phyloP scores from a whole-genome alignment of 2,888 invertebrate species.

The Pandemis heparana region DNA sequence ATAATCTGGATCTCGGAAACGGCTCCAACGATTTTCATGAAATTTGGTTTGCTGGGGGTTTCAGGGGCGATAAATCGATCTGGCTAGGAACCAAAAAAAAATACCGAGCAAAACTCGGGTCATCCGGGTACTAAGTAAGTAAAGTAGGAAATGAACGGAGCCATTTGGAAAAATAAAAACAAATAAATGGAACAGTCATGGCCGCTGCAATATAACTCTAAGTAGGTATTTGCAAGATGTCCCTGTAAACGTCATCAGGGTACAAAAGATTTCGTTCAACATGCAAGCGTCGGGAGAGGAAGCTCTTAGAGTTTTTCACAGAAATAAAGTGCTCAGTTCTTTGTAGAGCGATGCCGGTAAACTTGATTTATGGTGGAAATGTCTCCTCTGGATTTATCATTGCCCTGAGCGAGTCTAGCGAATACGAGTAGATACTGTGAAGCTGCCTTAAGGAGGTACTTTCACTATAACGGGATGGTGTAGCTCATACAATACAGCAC shows the following conservation, averaged over 20 bases:
- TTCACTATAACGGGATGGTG: too few species aligned
- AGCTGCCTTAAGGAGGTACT: too few species aligned
- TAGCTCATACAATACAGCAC: too few species aligned
- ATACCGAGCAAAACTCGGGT: too few species aligned
- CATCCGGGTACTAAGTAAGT: too few species aligned
- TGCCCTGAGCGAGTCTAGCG: slow-evolving; percentile 45
- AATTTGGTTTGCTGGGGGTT: too few species aligned
- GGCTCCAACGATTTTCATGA: too few species aligned
- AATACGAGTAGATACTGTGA: slow-evolving; percentile 25
- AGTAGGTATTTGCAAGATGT: slow-evolving; percentile 15
- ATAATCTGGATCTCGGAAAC: too few species aligned
- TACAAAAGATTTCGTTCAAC: slow-evolving; percentile 65
- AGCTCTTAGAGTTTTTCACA: slow-evolving; percentile 72
- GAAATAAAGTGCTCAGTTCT: slow-evolving; percentile 62
- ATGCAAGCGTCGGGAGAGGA: slow-evolving; percentile 58
- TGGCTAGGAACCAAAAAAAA: too few species aligned
- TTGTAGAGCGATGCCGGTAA: slow-evolving; percentile 59
- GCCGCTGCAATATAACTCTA: neutral
- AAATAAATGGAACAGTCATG: neutral
- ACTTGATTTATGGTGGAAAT: slow-evolving; percentile 71
- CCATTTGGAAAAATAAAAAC: neutral
- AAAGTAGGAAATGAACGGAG: neutral
- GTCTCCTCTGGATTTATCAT: slow-evolving; percentile 63
- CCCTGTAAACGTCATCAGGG: slow-evolving; percentile 53
- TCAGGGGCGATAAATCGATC: too few species aligned